Evolutionary conservation across 2,888 invertebrate species (phyloP).

Genomic region (Amphipyra tragopoginis): DNA sequence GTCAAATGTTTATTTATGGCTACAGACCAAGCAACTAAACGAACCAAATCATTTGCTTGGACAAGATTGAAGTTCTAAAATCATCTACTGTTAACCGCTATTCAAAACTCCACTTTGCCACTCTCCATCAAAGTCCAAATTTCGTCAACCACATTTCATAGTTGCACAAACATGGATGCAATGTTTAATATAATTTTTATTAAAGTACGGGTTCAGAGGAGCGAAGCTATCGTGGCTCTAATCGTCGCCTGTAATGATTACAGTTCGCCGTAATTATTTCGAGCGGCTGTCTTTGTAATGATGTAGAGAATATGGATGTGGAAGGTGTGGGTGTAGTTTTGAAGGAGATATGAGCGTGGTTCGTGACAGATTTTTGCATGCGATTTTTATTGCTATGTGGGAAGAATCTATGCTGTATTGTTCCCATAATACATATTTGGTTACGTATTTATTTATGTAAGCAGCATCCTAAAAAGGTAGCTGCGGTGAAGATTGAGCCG

Average conservation of each 20-base stretch:
- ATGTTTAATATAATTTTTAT: conserved; percentile 87
- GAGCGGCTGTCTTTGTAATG: conserved; percentile 68
- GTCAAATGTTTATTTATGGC: too few relatives aligned
- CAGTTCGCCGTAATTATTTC: conserved; percentile 87
- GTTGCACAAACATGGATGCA: conserved; percentile 67
- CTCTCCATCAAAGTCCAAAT: conserved; percentile 7
- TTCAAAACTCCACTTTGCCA: conserved; percentile 8
- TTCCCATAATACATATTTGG: too few relatives aligned
- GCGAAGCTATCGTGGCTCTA: conserved; percentile 83
- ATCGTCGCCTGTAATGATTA: conserved; percentile 87
- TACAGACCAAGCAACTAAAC: too few relatives aligned
- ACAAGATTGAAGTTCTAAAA: conserved; percentile 28
- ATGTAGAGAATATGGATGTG: conserved; percentile 65
- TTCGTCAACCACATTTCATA: conserved; percentile 28
- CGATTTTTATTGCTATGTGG: too few relatives aligned
- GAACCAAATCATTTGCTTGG: too few relatives aligned
- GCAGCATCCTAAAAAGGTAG: too few relatives aligned
- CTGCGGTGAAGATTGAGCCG: too few relatives aligned
- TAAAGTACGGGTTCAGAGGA: conserved; percentile 84
- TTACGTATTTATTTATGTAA: too few relatives aligned
- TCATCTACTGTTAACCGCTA: background rate
- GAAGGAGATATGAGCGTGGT: conserved; percentile 12
- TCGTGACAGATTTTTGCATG: background rate
- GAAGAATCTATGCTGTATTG: too few relatives aligned
- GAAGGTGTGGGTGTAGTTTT: conserved; percentile 5